These are phyloP conservation scores for Oreohelix idahoensis DNA, from an alignment of 1,140 invertebrate genomes.

Conservation along the genomic window DNA sequence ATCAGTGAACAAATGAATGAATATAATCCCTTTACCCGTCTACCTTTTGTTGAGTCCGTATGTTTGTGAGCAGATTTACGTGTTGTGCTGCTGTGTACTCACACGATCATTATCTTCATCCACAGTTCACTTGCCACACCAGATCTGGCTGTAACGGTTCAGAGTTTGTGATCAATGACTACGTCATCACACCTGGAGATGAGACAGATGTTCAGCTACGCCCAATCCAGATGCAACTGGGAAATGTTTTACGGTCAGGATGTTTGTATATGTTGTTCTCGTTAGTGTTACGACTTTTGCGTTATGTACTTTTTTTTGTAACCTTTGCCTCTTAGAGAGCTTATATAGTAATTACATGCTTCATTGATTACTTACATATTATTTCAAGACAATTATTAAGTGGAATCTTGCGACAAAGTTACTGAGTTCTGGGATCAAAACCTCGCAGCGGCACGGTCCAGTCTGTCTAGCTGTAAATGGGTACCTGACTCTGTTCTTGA, in stretches of 20 bases:
- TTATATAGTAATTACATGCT: background rate
- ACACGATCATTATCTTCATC: background rate
- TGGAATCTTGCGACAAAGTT: too few species aligned
- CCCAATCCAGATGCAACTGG: background rate
- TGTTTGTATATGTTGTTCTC: too few species aligned
- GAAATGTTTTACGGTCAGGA: constrained; percentile 13
- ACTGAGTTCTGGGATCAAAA: too few species aligned
- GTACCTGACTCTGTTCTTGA: too few species aligned
- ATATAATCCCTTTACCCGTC: too few species aligned
- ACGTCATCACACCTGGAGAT: background rate
- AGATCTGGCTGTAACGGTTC: background rate
- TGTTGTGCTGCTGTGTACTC: background rate
- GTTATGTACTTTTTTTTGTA: too few species aligned
- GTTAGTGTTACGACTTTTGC: background rate
- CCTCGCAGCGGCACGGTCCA: too few species aligned
- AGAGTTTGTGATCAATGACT: background rate
- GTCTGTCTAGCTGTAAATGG: too few species aligned
- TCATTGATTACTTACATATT: background rate
- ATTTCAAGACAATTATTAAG: too few species aligned
- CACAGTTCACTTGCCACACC: background rate
- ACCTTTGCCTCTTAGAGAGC: background rate
- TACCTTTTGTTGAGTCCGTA: too few species aligned
- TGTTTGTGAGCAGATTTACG: background rate
- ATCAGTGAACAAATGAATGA: too few species aligned
- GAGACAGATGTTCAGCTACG: background rate